These are phyloP conservation scores for Erinaceus europaeus DNA, from an alignment of 2,113 vertebrate genomes.

Conservation along the genomic window DNA sequence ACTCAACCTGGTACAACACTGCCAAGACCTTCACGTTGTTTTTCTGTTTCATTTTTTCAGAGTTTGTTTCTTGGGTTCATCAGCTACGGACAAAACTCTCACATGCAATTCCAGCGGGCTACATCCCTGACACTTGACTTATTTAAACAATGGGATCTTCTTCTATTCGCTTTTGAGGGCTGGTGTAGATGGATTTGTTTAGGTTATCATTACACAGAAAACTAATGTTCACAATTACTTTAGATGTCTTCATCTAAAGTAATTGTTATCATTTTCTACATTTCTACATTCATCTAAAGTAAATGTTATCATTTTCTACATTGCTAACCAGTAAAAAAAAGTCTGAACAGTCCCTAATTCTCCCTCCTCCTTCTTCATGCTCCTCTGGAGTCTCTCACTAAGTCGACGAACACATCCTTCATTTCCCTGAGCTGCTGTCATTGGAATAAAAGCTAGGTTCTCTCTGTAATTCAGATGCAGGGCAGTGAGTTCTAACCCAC, in stretches of 20 bases:
- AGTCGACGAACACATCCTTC: no score
- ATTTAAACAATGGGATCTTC: background rate
- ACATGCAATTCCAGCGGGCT: no score
- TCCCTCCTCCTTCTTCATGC: background rate
- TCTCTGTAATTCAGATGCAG: background rate
- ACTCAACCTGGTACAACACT: no score
- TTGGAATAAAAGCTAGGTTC: background rate
- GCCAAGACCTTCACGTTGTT: no score
- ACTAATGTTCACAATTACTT: background rate
- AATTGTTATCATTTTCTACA: no score
- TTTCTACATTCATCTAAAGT: no score
- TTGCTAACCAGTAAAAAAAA: background rate
- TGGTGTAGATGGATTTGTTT: background rate
- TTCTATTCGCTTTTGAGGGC: background rate
- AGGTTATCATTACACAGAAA: background rate
- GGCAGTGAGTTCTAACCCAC: background rate
- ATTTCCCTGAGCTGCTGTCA: no score
- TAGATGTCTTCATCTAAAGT: background rate
- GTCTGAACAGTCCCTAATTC: background rate
- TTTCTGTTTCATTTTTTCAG: no score
- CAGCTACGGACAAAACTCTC: no score
- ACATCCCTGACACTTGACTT: background rate
- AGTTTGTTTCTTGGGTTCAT: no score
- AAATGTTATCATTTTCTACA: no score
- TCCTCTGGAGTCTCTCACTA: rapidly evolving